Percentiles rank a stretch among this genome's conserved stretches.
phyloP scores from a whole-genome alignment of 2,888 invertebrate species.

The Liopterus haemorrhoidalis region DNA sequence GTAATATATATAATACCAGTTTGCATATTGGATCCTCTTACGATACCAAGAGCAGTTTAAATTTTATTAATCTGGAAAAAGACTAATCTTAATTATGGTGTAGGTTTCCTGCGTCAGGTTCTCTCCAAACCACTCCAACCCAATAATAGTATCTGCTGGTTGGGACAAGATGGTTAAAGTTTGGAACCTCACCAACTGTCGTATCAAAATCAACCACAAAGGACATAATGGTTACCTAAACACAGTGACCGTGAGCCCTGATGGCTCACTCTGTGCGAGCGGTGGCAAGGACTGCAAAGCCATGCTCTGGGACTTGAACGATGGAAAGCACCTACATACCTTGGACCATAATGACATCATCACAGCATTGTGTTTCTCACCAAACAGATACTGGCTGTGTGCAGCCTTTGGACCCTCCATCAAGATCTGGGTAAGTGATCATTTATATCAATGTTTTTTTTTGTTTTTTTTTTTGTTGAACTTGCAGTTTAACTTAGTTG shows the following conservation, averaged over 20 bases:
- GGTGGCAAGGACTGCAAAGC: constrained; percentile 99
- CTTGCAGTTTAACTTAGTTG: too few species aligned
- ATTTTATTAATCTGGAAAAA: constrained; percentile 3
- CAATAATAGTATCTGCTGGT: constrained; percentile 97
- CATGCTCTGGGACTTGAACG: constrained; percentile 99
- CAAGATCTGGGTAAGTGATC: constrained; percentile 93
- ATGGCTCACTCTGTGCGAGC: constrained; percentile 98
- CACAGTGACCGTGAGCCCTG: constrained; percentile 98
- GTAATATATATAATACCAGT: too few species aligned
- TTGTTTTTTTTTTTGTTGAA: too few species aligned
- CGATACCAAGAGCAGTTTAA: too few species aligned
- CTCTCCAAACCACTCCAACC: constrained; percentile 96
- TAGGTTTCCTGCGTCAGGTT: constrained; percentile 87
- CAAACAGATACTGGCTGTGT: constrained; percentile 99
- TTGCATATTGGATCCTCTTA: too few species aligned
- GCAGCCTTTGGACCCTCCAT: constrained; percentile 97
- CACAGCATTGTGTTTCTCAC: constrained; percentile 97
- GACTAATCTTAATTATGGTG: constrained; percentile 10
- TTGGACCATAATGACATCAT: constrained; percentile 98
- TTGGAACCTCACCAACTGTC: constrained; percentile 98
- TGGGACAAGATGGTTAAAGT: constrained; percentile 99
- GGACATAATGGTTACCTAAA: constrained; percentile 97
- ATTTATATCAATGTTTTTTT: too few species aligned
- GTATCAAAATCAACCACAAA: constrained; percentile 95
- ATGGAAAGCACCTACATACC: constrained; percentile 98